Evolutionary conservation across 2,113 vertebrate genomes (phyloP).

Genomic region (Myotis davidii): DNA sequence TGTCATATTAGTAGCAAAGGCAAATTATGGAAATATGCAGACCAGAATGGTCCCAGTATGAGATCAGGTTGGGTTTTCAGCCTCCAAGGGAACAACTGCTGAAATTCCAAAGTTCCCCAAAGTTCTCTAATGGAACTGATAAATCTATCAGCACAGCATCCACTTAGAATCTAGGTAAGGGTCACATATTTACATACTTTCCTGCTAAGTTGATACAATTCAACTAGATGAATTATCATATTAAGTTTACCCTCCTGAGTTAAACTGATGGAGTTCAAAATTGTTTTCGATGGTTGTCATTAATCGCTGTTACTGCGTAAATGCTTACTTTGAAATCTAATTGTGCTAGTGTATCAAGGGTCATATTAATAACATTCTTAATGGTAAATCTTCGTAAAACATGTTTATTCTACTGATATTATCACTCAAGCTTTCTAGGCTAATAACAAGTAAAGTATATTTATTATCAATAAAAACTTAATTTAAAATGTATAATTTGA

Average conservation of each 20-base stretch:
- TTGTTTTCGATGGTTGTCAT: slow-evolving; percentile 99
- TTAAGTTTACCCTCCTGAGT: slow-evolving; percentile 99
- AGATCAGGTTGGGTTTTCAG: slow-evolving; percentile 94
- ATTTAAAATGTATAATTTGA: slow-evolving; percentile 85
- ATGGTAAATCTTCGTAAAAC: slow-evolving; percentile 91
- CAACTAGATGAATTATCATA: slow-evolving; percentile 99
- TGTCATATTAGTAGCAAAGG: slow-evolving; percentile 97
- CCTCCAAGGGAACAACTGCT: slow-evolving; percentile 94
- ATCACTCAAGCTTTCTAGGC: slow-evolving; percentile 80
- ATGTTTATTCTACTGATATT: slow-evolving; percentile 87
- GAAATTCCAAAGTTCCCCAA: slow-evolving; percentile 98
- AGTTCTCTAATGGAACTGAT: slow-evolving; percentile 97
- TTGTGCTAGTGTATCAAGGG: slow-evolving; percentile 92
- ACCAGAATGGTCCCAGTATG: slow-evolving; percentile 96
- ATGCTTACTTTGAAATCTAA: slow-evolving; percentile 96
- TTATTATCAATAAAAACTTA: slow-evolving; percentile 88
- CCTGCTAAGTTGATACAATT: slow-evolving; percentile 96
- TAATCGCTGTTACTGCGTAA: slow-evolving; percentile 99
- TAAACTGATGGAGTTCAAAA: slow-evolving; percentile 99
- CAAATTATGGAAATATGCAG: slow-evolving; percentile 98
- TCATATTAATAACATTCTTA: slow-evolving; percentile 96
- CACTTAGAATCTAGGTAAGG: slow-evolving; percentile 97
- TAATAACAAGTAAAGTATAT: slow-evolving; percentile 86
- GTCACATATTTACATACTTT: slow-evolving; percentile 98
- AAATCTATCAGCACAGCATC: slow-evolving; percentile 95